Conservation (phyloP, 2,888 invertebrate species). For the Tachina lurida region DNA sequence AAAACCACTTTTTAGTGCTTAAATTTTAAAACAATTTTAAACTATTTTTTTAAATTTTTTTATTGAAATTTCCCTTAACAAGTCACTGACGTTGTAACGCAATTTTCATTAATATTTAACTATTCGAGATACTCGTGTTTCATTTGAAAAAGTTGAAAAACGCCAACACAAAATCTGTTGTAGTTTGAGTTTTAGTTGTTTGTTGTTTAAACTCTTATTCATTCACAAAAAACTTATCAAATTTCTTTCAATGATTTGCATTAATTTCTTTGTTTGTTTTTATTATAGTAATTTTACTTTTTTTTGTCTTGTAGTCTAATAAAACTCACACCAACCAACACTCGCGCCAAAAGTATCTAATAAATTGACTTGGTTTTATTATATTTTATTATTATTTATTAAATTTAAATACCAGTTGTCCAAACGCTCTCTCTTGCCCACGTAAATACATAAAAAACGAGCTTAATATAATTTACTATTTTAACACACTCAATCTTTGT, state of each 20-base stretch:
- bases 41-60: no score
- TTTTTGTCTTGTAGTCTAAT: conserved; percentile 9
- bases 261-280: conserved; percentile 36
- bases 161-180: conserved; percentile 38
- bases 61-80: no score
- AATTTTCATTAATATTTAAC: no score
- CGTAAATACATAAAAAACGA: conserved; percentile 38
- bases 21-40: not conserved
- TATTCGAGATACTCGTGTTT: not conserved
- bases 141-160: not conserved
- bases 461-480: conserved; percentile 40
- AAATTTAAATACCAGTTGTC: conserved; percentile 14
- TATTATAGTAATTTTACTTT: not conserved
- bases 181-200: not conserved
- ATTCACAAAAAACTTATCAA: conserved; percentile 24
- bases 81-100: no score
- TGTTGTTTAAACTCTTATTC: not conserved
- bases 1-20: not conserved
- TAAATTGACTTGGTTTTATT: conserved; percentile 4
- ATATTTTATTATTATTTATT: conserved; percentile 16
- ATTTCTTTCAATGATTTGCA: conserved; percentile 51
- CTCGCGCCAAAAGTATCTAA: not conserved
- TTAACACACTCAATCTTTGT: not conserved
- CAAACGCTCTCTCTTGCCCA: conserved; percentile 52
- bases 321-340: conserved; percentile 34